Conservation (phyloP, 2,888 invertebrate species). For the Drosophila subsilvestris region DNA sequence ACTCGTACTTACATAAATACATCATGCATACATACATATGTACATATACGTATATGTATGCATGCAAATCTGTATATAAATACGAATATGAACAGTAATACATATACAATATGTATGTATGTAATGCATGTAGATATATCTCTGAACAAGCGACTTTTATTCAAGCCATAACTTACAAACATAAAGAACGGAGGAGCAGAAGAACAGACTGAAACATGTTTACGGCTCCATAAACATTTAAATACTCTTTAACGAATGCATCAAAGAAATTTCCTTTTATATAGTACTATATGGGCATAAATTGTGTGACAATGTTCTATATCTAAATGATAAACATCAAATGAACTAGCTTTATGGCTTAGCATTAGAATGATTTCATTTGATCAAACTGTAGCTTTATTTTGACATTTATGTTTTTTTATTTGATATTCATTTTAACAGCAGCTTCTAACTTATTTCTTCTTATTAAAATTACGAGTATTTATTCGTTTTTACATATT, state of each 20-base stretch:
- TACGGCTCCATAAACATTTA: conserved; percentile 21
- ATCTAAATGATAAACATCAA: background rate
- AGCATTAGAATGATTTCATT: background rate
- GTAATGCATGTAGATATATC: conserved; percentile 16
- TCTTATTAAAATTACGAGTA: too few species aligned
- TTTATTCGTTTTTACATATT: too few species aligned
- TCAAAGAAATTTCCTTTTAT: conserved; percentile 3
- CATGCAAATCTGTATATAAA: background rate
- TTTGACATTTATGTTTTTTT: background rate
- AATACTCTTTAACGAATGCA: conserved; percentile 34
- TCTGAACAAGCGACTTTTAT: conserved; percentile 64
- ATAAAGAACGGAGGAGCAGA: conserved; percentile 14
- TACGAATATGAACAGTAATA: conserved; percentile 14
- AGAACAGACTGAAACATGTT: conserved; percentile 1
- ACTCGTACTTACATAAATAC: conserved; percentile 15
- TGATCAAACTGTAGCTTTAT: background rate
- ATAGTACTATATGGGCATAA: background rate
- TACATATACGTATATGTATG: background rate
- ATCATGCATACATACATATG: conserved; percentile 13
- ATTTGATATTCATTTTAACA: background rate
- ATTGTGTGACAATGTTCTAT: background rate
- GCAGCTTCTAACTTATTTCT: background rate
- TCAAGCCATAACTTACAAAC: conserved; percentile 69
- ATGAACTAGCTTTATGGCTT: background rate
- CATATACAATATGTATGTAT: conserved; percentile 7